Evolutionary conservation across 2,113 vertebrate species (phyloP).

Genomic region (Plecotus auritus): DNA sequence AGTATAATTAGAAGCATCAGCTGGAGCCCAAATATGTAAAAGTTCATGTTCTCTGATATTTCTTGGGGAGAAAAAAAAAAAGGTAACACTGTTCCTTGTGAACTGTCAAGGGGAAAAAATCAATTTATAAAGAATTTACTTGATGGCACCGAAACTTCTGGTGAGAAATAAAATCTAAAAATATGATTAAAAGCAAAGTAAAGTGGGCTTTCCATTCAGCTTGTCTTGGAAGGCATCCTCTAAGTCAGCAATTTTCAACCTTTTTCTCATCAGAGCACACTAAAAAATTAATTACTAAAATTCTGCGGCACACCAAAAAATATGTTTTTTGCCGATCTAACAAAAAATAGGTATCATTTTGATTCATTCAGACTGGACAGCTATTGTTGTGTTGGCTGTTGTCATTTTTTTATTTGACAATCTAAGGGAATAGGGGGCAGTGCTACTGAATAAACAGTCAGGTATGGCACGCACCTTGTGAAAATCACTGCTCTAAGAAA

Average conservation of each 20-base stretch:
- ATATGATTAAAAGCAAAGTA: slow-evolving; percentile 1
- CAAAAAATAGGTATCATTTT: not conserved
- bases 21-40: slow-evolving; percentile 14
- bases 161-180: slow-evolving; percentile 45
- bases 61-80: not conserved
- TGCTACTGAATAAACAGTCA: not conserved
- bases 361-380: not conserved
- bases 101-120: slow-evolving; percentile 41
- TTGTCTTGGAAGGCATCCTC: not conserved
- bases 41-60: not conserved
- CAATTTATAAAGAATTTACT: not conserved
- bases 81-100: not conserved
- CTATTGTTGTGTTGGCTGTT: not conserved
- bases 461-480: not conserved
- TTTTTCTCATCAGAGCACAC: not conserved
- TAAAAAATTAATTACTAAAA: not conserved
- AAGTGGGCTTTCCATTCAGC: not conserved
- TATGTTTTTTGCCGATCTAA: not conserved
- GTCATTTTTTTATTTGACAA: not conserved
- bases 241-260: not conserved
- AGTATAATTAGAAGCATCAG: not conserved
- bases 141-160: slow-evolving; percentile 41
- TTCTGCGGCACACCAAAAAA: not conserved
- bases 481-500: not conserved
- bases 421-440: not conserved